phyloP scores from a whole-genome alignment of 2,888 invertebrate genomes.

The Brenthis ino region DNA sequence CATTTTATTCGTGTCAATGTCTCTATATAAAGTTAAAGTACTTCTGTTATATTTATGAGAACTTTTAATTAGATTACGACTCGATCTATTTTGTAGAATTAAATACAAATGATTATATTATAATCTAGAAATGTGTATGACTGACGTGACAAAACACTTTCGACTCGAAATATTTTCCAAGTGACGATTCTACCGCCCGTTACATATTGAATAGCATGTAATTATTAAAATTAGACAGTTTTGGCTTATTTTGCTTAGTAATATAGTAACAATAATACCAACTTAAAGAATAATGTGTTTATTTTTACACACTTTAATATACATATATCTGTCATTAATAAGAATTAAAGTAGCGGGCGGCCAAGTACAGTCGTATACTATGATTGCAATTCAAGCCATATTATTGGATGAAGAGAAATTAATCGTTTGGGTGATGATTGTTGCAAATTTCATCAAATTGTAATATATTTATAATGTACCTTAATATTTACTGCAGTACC shows the following conservation, averaged over 20 bases:
- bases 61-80: conserved; percentile 18
- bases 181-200: conserved; percentile 18
- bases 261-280: conserved; percentile 3
- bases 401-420: conserved; percentile 12
- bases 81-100: conserved; percentile 17
- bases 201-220: neutral
- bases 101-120: conserved; percentile 9
- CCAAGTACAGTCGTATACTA: too few relatives aligned
- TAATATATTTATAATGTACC: conserved; percentile 34
- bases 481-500: conserved; percentile 40
- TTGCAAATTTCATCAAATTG: conserved; percentile 25
- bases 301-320: conserved; percentile 12
- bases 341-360: conserved; percentile 6
- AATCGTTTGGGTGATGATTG: conserved; percentile 19
- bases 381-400: conserved; percentile 3
- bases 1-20: conserved; percentile 9
- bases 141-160: neutral
- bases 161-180: neutral
- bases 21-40: conserved; percentile 16
- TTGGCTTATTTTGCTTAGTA: conserved; percentile 21
- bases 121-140: conserved; percentile 16
- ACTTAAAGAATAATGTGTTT: neutral
- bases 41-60: conserved; percentile 22
- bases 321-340: neutral
- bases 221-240: conserved; percentile 9